Base-by-base conservation (phyloP, 2,113 vertebrate species). In the Ornithorhynchus anatinus region DNA sequence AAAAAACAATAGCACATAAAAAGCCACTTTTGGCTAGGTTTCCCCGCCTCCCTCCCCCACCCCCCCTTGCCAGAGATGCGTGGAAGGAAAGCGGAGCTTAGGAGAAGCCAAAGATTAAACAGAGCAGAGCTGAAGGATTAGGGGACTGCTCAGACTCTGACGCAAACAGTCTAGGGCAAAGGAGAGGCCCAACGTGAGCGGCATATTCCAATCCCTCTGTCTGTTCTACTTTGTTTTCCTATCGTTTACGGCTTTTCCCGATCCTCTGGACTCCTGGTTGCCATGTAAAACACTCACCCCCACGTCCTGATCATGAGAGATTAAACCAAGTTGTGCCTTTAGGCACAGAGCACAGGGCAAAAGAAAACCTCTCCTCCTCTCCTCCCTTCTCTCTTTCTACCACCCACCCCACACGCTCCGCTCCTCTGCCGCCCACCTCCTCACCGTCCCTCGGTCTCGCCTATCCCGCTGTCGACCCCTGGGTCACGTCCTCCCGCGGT, bases 61-160 rank as follows among this genome's bases (percentile, higher is more conserved):
- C 45, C 23, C 7, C 45, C 31, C 59, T 81, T 57, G 79, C 75
- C 84, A 87, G 77, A 84, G 39, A 59, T 16, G 13, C 12, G n/a
- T 6, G 56, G 57, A 74, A 81, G 53, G 50, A 68, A 65, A 1
- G 69, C 0, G 1, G 13, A 5, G 25, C 42, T 84, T 65, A 59
- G 44, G 19, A 57, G 72, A 85, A 85, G 57, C 45, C 32, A 53
- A 27, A 81, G 68, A 1, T 71, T 71, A 80, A 84, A 84, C 83
- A 84, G 59, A 86, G 45, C 64, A 75, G 45, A 76, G 29, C 58
- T 29, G 29, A 5, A 59, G 67, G 69, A 84, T 86, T 85, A 85
- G 53, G 2, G 0, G 5, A 27, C 47, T 29, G 47, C 47, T 50
- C 47, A 50, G 47, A 50, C 47, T 50, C 47, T 50, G 47, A 42